These are phyloP conservation scores for Agraylea sexmaculata DNA, from an alignment of 1,140 invertebrate genomes.

Conservation along the genomic window DNA sequence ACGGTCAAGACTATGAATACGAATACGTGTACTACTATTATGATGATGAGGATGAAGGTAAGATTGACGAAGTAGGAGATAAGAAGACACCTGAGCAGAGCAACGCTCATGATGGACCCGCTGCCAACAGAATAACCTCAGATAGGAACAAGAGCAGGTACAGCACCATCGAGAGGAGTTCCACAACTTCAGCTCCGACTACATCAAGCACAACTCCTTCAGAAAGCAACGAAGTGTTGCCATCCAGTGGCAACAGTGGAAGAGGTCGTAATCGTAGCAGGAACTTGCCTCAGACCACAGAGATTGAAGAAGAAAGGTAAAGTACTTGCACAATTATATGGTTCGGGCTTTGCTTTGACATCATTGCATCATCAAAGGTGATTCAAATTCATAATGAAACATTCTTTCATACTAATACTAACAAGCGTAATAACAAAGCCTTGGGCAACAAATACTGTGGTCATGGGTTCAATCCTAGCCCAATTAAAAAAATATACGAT, in stretches of 20 bases:
- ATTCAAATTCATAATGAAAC: no score
- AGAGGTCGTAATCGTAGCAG: constrained; percentile 46
- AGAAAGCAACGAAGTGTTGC: constrained; percentile 56
- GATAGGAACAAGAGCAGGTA: constrained; percentile 47
- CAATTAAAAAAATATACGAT: no score
- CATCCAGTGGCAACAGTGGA: constrained; percentile 38
- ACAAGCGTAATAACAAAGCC: no score
- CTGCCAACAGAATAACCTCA: constrained; percentile 33
- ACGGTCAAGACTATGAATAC: constrained; percentile 82
- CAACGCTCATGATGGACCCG: constrained; percentile 47
- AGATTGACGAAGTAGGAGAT: constrained; percentile 29
- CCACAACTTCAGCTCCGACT: constrained; percentile 31
- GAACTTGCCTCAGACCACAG: constrained; percentile 39
- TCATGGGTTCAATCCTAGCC: no score
- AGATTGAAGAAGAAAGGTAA: constrained; percentile 40
- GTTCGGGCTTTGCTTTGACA: no score
- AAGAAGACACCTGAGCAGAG: constrained; percentile 21
- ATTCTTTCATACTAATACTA: no score
- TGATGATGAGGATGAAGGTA: constrained; percentile 61
- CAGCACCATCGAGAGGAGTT: constrained; percentile 51
- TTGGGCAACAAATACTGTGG: no score
- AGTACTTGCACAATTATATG: no score
- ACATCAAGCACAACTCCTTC: constrained; percentile 25
- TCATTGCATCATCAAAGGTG: no score
- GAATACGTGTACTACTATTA: constrained; percentile 88